phyloP scores from a whole-genome alignment of 1,140 invertebrate species.

The Zaprionus africanus region DNA sequence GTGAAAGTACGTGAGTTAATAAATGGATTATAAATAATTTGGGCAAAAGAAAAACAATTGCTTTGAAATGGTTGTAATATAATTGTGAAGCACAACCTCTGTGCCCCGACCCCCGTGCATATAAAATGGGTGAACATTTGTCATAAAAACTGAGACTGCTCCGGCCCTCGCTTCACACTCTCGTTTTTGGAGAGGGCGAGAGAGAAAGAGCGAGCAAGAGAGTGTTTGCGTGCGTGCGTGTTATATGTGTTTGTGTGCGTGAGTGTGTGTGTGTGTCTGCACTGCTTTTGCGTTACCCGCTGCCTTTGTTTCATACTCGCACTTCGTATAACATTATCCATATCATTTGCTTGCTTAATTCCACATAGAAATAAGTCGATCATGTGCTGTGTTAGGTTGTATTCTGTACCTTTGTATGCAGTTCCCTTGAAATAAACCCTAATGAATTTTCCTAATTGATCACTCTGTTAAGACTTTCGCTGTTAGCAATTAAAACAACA shows the following conservation, averaged over 20 bases:
- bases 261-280: conserved; percentile 58
- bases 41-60: conserved; percentile 17
- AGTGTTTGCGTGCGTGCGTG: conserved; percentile 27
- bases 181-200: conserved; percentile 12
- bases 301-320: conserved; percentile 66
- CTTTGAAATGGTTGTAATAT: conserved; percentile 9
- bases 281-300: conserved; percentile 67
- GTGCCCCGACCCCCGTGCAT: neutral
- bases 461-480: neutral
- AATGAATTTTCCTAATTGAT: conserved; percentile 21
- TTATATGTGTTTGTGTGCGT: conserved; percentile 23
- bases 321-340: conserved; percentile 54
- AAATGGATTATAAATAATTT: conserved; percentile 52
- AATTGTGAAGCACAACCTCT: conserved; percentile 9
- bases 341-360: conserved; percentile 65
- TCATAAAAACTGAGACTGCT: conserved; percentile 20
- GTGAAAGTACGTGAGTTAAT: conserved; percentile 46
- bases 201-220: conserved; percentile 17
- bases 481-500: conserved; percentile 3
- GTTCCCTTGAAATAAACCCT: conserved; percentile 14
- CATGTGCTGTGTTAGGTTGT: conserved; percentile 59
- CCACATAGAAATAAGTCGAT: conserved; percentile 49
- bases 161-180: conserved; percentile 24
- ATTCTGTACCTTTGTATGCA: conserved; percentile 25
- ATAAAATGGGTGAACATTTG: conserved; percentile 5